Evolutionary conservation across 2,888 invertebrate species (phyloP), one percentile per base, ranked within the genome.

Genomic region (Diaperis boleti): DNA sequence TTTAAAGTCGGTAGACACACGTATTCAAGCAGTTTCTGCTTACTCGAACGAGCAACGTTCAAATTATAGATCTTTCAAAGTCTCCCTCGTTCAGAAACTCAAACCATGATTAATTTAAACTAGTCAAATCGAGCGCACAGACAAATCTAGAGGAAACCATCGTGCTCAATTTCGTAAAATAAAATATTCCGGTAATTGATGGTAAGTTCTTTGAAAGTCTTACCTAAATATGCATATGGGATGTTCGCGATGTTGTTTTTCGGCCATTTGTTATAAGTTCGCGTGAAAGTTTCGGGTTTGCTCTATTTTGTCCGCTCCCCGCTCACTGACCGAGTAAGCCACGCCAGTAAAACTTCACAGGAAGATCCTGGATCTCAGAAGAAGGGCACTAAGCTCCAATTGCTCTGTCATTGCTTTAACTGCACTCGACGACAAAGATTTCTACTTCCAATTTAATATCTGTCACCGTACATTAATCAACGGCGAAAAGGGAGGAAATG

Each of bases 241-340:
- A 44, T 17, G 44, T 49, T 59, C 13, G 31, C 39, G 45, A 45
- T 44, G 55, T 57, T 57, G 33, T 57, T 57, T 44, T 45, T 18
- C 35, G 10, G 6, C 13, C 31, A 37, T 45, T 31, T 15, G 11
- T 41, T 37, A 52, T 39, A 42, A 45, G 56, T 59, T 59, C 13
- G 49, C 59, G 59, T 41, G 59, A 59, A 59, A 49, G 31, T 56
- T 57, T 26, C 13, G n/a, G 55, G 17, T 54, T 47, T 55, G 47
- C 22, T 49, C 42, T 62, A 44, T 60, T 60, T 60, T 59, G 35
- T 37, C 42, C 44, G 22, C 26, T n/a, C n/a, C 29, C 10, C 50
- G 54, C 61, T 61, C 44, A 39, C 52, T 65, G 65, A 59, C 62
- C 65, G 65, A 54, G 47, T 65, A 59, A 62, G 62, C 61, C 41